A percentile compares a stretch with the other conserved stretches of the same genome.
Conservation (phyloP, 2,888 invertebrate genomes). For the Drosophila mettleri region DNA sequence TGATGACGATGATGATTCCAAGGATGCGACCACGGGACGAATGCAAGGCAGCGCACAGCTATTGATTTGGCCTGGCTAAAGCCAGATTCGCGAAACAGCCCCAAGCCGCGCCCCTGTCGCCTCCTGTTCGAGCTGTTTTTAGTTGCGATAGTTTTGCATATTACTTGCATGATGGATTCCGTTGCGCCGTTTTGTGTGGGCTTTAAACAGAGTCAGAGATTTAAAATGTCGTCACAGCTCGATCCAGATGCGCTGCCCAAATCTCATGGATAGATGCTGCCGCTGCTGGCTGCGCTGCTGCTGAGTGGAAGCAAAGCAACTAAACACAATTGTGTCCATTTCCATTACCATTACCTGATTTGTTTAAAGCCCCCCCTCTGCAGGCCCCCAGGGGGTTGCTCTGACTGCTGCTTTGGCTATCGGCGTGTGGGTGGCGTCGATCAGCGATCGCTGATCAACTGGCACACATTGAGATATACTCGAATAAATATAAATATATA, state of each 20-base stretch:
- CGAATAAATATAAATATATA: slow-evolving; percentile 4
- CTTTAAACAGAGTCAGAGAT: slow-evolving; percentile 48
- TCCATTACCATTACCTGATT: slow-evolving; percentile 60
- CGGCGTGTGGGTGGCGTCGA: slow-evolving; percentile 71
- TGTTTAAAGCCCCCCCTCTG: slow-evolving; percentile 23
- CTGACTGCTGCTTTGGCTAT: slow-evolving; percentile 11
- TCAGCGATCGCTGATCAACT: slow-evolving; percentile 51
- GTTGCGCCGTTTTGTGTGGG: slow-evolving; percentile 69
- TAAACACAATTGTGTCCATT: slow-evolving; percentile 59
- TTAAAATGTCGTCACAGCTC: slow-evolving; percentile 53
- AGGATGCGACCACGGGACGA: slow-evolving; percentile 52
- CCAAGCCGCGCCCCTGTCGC: background rate
- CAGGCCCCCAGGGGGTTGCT: slow-evolving; percentile 9
- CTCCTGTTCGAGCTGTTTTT: slow-evolving; percentile 24
- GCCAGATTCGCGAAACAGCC: slow-evolving; percentile 8
- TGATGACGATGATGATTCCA: slow-evolving; percentile 80
- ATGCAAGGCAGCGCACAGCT: slow-evolving; percentile 34
- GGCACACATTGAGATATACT: slow-evolving; percentile 57
- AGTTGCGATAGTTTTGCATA: slow-evolving; percentile 69
- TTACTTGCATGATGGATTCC: slow-evolving; percentile 74
- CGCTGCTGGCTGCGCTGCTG: slow-evolving; percentile 5
- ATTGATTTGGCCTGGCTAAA: slow-evolving; percentile 55
- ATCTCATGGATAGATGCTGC: slow-evolving; percentile 24
- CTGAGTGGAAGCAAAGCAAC: slow-evolving; percentile 53
- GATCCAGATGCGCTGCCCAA: slow-evolving; percentile 39